Conservation (phyloP, 1,140 invertebrate genomes). For the Leptopilina clavipes region DNA sequence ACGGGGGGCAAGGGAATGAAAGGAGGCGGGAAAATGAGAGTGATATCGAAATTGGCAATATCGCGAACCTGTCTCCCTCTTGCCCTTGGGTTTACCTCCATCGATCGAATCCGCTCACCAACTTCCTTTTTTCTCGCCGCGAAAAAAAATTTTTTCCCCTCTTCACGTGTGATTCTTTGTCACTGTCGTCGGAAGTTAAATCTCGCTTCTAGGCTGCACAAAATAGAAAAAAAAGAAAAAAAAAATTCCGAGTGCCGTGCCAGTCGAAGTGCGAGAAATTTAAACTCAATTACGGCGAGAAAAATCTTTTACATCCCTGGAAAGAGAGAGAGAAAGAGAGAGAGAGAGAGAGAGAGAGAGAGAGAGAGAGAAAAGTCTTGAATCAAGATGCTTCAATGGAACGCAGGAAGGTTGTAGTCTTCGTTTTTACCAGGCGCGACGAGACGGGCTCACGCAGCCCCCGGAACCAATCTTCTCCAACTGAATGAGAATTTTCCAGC, state of each 20-base stretch:
- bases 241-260: background rate
- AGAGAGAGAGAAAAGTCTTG: background rate
- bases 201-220: background rate
- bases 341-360: background rate
- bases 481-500: constrained; percentile 31
- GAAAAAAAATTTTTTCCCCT: background rate
- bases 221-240: too few relatives aligned
- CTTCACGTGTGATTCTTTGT: background rate
- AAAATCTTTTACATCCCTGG: background rate
- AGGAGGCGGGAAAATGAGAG: constrained; percentile 26
- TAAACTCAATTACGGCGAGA: constrained; percentile 16
- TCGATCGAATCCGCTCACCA: constrained; percentile 14
- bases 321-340: background rate
- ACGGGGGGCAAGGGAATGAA: background rate
- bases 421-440: background rate
- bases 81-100: background rate
- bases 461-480: constrained; percentile 32
- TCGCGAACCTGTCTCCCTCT: constrained; percentile 30
- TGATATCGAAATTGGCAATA: constrained; percentile 35
- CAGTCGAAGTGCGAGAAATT: constrained; percentile 18
- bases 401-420: constrained; percentile 15
- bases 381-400: constrained; percentile 21
- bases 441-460: background rate
- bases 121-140: background rate
- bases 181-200: background rate